phyloP scores from a whole-genome alignment of 2,888 invertebrate genomes.

The Zygaena filipendulae region DNA sequence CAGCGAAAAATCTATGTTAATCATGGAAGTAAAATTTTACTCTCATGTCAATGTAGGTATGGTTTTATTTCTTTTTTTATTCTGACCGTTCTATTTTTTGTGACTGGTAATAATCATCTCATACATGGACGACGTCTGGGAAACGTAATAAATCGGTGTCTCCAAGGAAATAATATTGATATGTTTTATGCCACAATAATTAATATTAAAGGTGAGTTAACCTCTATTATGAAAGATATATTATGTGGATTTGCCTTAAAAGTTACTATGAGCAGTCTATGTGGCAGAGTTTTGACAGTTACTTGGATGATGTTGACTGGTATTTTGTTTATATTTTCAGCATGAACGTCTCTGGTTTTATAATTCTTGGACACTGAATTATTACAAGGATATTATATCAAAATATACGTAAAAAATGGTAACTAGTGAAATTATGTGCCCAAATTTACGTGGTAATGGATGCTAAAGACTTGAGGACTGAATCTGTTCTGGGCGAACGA shows the following conservation, averaged over 20 bases:
- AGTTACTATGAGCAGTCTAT: too few species aligned
- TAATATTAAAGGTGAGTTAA: conserved; percentile 31
- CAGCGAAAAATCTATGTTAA: too few species aligned
- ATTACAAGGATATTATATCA: conserved; percentile 18
- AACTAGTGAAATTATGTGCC: conserved; percentile 30
- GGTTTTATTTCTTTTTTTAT: too few species aligned
- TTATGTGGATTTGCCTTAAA: conserved; percentile 13
- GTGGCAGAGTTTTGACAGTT: conserved; percentile 64
- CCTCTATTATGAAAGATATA: too few species aligned
- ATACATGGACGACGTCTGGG: too few species aligned
- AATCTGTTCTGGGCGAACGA: conserved; percentile 40
- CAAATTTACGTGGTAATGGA: conserved; percentile 45
- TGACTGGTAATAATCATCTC: too few species aligned
- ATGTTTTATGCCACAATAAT: conserved; percentile 30
- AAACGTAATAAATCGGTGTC: conserved; percentile 63
- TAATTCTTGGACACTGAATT: conserved; percentile 20
- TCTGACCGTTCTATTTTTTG: too few species aligned
- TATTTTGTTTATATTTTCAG: conserved; percentile 64
- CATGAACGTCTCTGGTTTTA: conserved; percentile 29
- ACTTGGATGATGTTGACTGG: too few species aligned
- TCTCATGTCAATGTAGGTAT: too few species aligned
- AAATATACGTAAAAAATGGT: conserved; percentile 34
- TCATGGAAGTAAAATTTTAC: too few species aligned
- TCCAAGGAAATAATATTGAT: conserved; percentile 66
- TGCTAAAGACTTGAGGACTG: conserved; percentile 53